These are phyloP conservation scores for Oreochromis niloticus DNA, from an alignment of 2,113 vertebrate species.

Conservation along the genomic window DNA sequence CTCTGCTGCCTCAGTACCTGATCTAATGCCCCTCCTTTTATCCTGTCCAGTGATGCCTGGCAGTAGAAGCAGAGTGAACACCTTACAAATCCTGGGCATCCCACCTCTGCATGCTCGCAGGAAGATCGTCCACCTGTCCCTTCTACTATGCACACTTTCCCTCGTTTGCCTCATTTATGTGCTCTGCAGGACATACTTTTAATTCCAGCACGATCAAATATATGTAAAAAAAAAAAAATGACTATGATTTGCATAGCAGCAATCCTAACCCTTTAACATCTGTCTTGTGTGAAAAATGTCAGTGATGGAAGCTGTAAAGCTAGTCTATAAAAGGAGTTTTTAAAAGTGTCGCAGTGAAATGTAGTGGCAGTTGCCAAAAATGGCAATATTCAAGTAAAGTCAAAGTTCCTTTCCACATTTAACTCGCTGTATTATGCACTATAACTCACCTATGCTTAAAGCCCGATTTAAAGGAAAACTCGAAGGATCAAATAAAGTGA, in stretches of 20 bases:
- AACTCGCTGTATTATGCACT: neutral
- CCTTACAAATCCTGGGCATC: neutral
- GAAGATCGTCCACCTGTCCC: fast-evolving
- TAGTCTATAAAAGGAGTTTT: neutral
- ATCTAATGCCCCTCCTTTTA: neutral
- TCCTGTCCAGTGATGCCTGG: neutral
- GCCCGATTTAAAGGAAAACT: neutral
- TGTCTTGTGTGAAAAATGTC: neutral
- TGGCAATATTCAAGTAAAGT: neutral
- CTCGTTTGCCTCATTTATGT: neutral
- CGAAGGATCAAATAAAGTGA: neutral
- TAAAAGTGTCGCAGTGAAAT: neutral
- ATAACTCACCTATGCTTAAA: neutral
- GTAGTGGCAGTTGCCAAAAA: neutral
- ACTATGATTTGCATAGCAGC: neutral
- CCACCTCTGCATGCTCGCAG: neutral
- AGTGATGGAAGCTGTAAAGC: neutral
- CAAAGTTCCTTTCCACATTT: neutral
- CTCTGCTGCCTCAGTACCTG: neutral
- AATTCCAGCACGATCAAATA: fast-evolving
- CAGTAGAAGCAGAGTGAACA: neutral
- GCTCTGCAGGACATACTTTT: fast-evolving
- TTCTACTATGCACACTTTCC: neutral
- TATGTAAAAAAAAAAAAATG: fast-evolving
- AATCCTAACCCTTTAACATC: neutral